Evolutionary conservation across 1,140 invertebrate genomes (phyloP).

Genomic region (Euglossa dilemma): DNA sequence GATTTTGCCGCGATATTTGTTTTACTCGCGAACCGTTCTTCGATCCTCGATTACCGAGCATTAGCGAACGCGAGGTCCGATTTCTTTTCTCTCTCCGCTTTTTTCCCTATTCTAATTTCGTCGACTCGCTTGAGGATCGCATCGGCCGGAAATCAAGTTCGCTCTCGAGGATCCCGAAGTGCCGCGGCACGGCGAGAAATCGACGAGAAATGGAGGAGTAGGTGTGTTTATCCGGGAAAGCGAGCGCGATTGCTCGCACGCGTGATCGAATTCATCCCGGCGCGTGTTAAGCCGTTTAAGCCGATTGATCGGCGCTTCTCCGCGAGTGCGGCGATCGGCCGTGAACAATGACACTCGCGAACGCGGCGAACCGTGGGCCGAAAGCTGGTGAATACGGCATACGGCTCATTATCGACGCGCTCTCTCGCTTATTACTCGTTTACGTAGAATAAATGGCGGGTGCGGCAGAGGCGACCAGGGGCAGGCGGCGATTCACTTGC

Average conservation of each 20-base stretch:
- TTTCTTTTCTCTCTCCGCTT: not conserved
- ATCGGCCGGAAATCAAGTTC: not conserved
- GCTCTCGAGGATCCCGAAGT: not conserved
- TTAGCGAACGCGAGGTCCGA: no score
- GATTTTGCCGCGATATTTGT: not conserved
- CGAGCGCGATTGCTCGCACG: not conserved
- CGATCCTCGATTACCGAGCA: no score
- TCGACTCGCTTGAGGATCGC: not conserved
- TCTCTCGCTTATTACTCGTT: not conserved
- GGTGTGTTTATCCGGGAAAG: not conserved
- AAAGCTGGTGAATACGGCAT: not conserved
- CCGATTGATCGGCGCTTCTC: no score
- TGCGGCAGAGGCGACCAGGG: not conserved
- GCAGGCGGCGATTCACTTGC: not conserved
- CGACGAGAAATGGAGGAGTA: not conserved
- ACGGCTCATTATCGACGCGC: not conserved
- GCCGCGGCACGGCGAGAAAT: not conserved
- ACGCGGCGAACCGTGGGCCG: no score
- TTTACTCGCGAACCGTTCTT: not conserved
- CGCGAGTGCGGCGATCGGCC: not conserved
- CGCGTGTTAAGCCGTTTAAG: no score
- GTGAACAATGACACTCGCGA: not conserved
- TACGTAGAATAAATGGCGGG: not conserved
- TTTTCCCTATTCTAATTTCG: not conserved
- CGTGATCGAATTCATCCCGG: no score